Base-by-base conservation (phyloP, 2,888 invertebrate species). In the Clivina fossor region DNA sequence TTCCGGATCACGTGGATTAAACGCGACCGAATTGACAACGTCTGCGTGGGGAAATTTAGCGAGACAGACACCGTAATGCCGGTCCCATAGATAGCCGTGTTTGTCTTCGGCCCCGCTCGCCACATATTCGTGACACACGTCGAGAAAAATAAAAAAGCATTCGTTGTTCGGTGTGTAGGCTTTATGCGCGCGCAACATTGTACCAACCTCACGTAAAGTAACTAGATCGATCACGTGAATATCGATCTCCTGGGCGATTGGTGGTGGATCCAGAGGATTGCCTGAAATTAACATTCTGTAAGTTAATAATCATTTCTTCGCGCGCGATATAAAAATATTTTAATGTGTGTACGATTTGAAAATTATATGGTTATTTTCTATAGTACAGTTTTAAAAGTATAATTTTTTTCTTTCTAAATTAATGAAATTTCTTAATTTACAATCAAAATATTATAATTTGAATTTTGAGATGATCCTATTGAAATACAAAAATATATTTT, bases 61-160 rank as follows among this genome's bases (percentile, higher is more conserved):
- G 58, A 92, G 72, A 66, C 87, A 87, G 3, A 85, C 78, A 3
- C 90, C 89, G 68, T 90, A 91, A 68, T 90, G 89, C 47, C 90
- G 77, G 68, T 92, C 91, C 91, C 91, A 92, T 13, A 91, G 70
- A 69, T 90, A 90, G 1, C 88, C 90, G 66, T 87, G 85, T 65
- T 84, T 84, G 68, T 90, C 90, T 74, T 91, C 90, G 20, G 90
- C 88, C 7, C 91, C 91, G 73, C 90, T 89, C 32, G 90, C 90
- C 7, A 92, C 87, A 71, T 88, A 91, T 68, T 88, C 83, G 62
- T 88, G 81, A 65, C 84, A 86, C 3, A 90, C 90, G 70, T 91
- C 90, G 38, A 91, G 75, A 71, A 91, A 92, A 66, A 91, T 90
- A 67, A 90, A 90, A 70, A 90, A 91, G 65, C 90, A 91, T 67